Percentiles rank a stretch among this genome's conserved stretches.
Conservation (phyloP, 1,140 invertebrate species). For the Leptinotarsa undecemlineata region DNA sequence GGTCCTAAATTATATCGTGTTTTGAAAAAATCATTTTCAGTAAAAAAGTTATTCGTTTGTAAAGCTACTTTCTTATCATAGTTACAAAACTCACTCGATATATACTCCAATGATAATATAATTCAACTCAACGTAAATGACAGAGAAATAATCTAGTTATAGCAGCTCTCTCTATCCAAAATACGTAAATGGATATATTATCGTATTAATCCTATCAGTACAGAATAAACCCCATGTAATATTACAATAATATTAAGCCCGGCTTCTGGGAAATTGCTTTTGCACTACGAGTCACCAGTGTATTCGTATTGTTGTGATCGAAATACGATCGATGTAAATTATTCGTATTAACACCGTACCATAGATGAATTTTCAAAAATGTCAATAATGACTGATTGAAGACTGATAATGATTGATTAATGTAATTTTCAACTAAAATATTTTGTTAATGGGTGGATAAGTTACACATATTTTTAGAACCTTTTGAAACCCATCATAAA, state of each 20-base stretch:
- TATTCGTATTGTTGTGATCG: not conserved
- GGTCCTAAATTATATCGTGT: too few species aligned
- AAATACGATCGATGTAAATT: not conserved
- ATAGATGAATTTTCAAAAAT: too few species aligned
- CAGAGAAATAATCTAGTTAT: not conserved
- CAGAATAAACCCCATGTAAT: not conserved
- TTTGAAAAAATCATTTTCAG: too few species aligned
- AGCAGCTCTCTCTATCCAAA: not conserved
- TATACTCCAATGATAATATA: not conserved
- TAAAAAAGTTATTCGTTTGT: too few species aligned
- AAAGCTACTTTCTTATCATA: too few species aligned
- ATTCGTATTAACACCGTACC: not conserved
- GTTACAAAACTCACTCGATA: too few species aligned
- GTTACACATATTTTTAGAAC: too few species aligned
- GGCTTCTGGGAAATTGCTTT: not conserved
- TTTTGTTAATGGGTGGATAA: too few species aligned
- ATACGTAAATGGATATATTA: slow-evolving; percentile 4
- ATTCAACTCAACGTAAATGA: not conserved
- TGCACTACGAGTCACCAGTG: not conserved
- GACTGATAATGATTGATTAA: too few species aligned
- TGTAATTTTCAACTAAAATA: too few species aligned
- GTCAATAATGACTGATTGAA: too few species aligned
- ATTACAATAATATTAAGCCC: not conserved
- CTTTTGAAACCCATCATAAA: too few species aligned
- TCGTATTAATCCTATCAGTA: not conserved